These are phyloP conservation scores for Geopemphigus sp. DNA, from an alignment of 1,140 invertebrate genomes.

Conservation along the genomic window DNA sequence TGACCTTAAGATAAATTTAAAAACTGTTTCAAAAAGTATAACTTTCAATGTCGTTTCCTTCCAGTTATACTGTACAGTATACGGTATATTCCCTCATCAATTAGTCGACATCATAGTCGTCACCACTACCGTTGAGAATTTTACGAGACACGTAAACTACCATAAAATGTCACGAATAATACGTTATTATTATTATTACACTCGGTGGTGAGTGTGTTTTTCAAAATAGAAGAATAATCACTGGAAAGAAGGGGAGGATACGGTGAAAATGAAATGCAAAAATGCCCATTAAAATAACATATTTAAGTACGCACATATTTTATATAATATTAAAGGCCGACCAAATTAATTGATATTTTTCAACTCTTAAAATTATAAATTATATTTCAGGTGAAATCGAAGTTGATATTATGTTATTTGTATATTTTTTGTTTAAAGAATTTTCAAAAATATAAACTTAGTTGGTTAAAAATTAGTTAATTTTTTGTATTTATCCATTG, in stretches of 20 bases:
- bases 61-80: background rate
- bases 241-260: background rate
- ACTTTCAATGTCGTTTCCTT: conserved; percentile 28
- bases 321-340: too few relatives aligned
- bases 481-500: too few relatives aligned
- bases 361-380: too few relatives aligned
- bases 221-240: background rate
- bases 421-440: too few relatives aligned
- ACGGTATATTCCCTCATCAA: conserved; percentile 5
- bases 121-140: background rate
- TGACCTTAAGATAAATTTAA: background rate
- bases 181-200: conserved; percentile 4
- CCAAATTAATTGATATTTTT: too few relatives aligned
- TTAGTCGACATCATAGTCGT: background rate
- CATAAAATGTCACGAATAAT: background rate
- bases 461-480: too few relatives aligned
- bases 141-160: conserved; percentile 10
- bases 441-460: too few relatives aligned
- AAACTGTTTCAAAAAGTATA: conserved; percentile 21
- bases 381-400: too few relatives aligned
- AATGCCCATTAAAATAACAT: background rate
- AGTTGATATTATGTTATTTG: too few relatives aligned
- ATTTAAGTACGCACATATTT: background rate
- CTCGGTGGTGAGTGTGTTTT: background rate
- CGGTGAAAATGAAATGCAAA: background rate